Percentiles rank a stretch among this genome's conserved stretches.
phyloP scores from a whole-genome alignment of 2,797 vertebrate species.

The Xiphophorus birchmanni region DNA sequence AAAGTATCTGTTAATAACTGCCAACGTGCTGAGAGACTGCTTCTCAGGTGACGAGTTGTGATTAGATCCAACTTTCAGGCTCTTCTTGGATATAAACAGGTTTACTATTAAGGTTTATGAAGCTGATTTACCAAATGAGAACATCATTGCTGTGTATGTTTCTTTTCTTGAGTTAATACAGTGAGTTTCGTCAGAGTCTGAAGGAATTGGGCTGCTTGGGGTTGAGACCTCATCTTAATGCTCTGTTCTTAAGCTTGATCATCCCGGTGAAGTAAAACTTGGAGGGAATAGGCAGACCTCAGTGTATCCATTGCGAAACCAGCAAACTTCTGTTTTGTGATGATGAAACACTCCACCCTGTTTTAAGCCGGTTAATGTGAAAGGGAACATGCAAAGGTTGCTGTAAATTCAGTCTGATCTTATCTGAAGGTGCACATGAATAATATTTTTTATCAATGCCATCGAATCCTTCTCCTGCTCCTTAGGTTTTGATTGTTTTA shows the following conservation, averaged over 20 bases:
- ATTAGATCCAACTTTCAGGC: not conserved
- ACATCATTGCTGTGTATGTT: not conserved
- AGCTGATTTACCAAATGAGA: not conserved
- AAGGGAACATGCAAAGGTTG: conserved; percentile 1
- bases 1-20: not conserved
- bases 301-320: not conserved
- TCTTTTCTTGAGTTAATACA: not conserved
- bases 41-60: not conserved
- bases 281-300: too few species aligned
- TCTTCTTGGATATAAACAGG: not conserved
- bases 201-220: not conserved
- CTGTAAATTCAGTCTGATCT: conserved; percentile 51
- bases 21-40: not conserved
- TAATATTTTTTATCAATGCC: conserved; percentile 39
- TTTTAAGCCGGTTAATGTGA: not conserved
- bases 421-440: conserved; percentile 39
- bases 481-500: conserved; percentile 55
- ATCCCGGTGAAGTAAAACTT: not conserved
- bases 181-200: not conserved
- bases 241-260: not conserved
- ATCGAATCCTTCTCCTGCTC: conserved; percentile 8
- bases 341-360: conserved; percentile 29
- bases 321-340: conserved; percentile 1
- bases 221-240: not conserved
- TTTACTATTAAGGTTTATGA: not conserved